phyloP scores from a whole-genome alignment of 2,113 vertebrate species.

The Pungitius pungitius region DNA sequence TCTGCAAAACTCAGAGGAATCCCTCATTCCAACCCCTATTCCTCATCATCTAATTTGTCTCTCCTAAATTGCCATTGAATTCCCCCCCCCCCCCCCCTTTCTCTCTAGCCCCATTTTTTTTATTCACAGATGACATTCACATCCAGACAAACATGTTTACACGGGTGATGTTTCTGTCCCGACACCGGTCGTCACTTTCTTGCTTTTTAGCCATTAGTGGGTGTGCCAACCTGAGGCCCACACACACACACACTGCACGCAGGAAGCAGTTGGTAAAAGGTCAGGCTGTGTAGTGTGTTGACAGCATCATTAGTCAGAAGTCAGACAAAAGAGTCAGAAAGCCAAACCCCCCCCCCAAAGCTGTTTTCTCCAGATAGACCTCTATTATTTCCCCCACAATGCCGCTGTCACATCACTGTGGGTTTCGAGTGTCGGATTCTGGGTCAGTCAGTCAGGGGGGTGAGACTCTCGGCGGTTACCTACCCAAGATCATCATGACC shows the following conservation, averaged over 20 bases:
- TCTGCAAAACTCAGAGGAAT: conserved; percentile 5
- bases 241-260: conserved; percentile 49
- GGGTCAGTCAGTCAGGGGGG: conserved; percentile 45
- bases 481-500: not conserved
- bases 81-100: not conserved
- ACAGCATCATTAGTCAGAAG: conserved; percentile 77
- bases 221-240: conserved; percentile 59
- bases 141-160: conserved; percentile 38
- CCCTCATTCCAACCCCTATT: conserved; percentile 4
- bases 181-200: conserved; percentile 17
- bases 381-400: conserved; percentile 54
- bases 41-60: not conserved
- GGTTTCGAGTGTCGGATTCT: conserved; percentile 31
- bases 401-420: conserved; percentile 36
- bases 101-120: not conserved
- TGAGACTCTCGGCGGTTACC: conserved; percentile 24
- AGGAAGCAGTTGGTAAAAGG: conserved; percentile 74
- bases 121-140: conserved; percentile 35
- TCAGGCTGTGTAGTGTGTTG: conserved; percentile 71
- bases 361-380: conserved; percentile 67
- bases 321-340: conserved; percentile 65
- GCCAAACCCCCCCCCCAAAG: conserved; percentile 61
- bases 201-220: conserved; percentile 64
- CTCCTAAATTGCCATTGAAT: conserved; percentile 10
- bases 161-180: conserved; percentile 37